Conservation (phyloP, 2,113 vertebrate genomes). For the Neogobius melanostomus region DNA sequence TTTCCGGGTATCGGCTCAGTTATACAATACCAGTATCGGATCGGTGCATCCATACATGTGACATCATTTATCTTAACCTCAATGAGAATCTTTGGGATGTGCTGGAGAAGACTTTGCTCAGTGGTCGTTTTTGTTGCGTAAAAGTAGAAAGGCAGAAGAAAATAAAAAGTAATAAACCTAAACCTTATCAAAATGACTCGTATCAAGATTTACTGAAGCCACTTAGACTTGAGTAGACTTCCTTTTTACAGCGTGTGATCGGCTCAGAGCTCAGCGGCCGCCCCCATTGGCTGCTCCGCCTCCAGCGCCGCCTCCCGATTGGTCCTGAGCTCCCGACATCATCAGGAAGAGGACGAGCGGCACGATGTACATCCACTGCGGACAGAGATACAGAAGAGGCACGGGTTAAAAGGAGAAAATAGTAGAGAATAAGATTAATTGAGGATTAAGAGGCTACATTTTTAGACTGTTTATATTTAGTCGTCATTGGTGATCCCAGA, state of each 20-base stretch:
- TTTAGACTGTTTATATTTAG: constrained; percentile 19
- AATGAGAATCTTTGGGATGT: too few relatives aligned
- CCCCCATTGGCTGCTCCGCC: constrained; percentile 77
- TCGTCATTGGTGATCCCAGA: constrained; percentile 38
- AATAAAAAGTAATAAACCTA: too few relatives aligned
- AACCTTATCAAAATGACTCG: too few relatives aligned
- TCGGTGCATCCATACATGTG: too few relatives aligned
- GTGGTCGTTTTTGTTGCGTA: too few relatives aligned
- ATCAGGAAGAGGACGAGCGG: constrained; percentile 92
- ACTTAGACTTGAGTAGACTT: not conserved
- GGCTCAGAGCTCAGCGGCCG: constrained; percentile 67
- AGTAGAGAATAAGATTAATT: not conserved
- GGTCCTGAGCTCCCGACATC: constrained; percentile 92
- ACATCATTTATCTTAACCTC: too few relatives aligned
- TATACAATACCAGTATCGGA: too few relatives aligned
- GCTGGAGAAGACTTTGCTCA: too few relatives aligned
- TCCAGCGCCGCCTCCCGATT: constrained; percentile 83
- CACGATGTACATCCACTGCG: constrained; percentile 95
- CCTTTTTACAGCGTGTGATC: not conserved
- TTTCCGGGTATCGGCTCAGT: too few relatives aligned
- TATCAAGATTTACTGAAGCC: too few relatives aligned
- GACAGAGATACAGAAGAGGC: not conserved
- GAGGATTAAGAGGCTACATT: not conserved
- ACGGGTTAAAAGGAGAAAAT: not conserved
- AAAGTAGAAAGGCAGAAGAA: too few relatives aligned